Base-by-base conservation (phyloP, 2,888 invertebrate genomes). In the Cryptocephalus moraei region DNA sequence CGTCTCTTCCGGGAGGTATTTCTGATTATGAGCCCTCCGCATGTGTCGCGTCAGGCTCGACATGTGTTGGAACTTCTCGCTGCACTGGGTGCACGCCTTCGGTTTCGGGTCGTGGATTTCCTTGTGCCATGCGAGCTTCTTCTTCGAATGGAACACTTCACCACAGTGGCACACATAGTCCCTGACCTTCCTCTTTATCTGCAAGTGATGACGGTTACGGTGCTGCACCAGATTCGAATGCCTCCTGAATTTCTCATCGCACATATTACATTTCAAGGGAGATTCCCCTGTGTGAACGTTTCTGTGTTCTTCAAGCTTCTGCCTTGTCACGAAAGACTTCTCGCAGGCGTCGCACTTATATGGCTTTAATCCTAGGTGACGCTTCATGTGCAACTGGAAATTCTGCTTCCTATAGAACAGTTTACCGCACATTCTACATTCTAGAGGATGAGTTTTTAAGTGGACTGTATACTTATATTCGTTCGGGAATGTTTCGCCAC, bases 201-300 rank as follows among this genome's bases (percentile, higher is more conserved):
- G 80, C 39, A 83, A 73, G 72, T 91, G 90, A 62, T 86, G 83
- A 0, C 81, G 76, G 67, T 88, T 85, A 48, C 86, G 80, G 68
- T 91, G 90, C 65, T 89, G 89, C 40, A 88, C 84, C 66, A 91
- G 77, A 69, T 90, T 91, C 54, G 89, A 89, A 70, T 88, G 85
- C 8, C 90, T 75, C 45, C 85, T 79, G 71, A 91, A 91, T 47
- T 83, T 80, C 64, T 86, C 84, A 63, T 83, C 81, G 68, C 91
- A 91, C 50, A 84, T 65, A 53, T 81, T 83, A 68, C 91, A 91
- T 68, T 88, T 86, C 59, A 87, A 76, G 9, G 91, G 90, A 36
- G 85, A 74, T 40, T 82, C 82, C 8, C 89, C 89, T 0, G 89
- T 88, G 69, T 91, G 91, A 49, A 82, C 79, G 67, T 90, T 85